Evolutionary conservation across 2,113 vertebrate genomes (phyloP), one percentile per base, ranked within the genome.

Genomic region (Actinemys pallida): DNA sequence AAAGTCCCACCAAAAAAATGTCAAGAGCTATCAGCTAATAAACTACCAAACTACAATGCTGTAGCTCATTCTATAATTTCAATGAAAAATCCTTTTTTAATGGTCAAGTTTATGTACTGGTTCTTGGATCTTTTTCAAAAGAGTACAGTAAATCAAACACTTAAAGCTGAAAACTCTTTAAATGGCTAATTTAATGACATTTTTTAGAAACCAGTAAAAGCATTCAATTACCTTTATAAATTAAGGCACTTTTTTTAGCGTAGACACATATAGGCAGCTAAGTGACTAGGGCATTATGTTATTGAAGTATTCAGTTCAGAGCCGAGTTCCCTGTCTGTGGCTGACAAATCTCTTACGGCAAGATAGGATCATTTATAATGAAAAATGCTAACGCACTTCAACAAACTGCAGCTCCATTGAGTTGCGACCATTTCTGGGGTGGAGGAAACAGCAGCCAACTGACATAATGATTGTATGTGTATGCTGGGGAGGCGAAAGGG

Each of bases 71-170:
- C 59, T 86, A 90, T 95, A 86, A 97, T 98, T 98, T 97, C 92
- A 94, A 93, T 97, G 96, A 97, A 98, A 98, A 97, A 96, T 97
- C 93, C 93, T 83, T 93, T 96, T 98, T 97, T 98, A 98, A 96
- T 96, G 87, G 91, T 91, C 88, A 93, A 93, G 90, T 95, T 98
- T 96, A 98, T 97, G 93, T 94, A 96, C 95, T 96, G 80, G 90
- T 97, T 92, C 97, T 97, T 98, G 97, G 97, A 98, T 97, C 96
- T 96, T 93, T 97, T 98, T 98, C 97, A 97, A 96, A 93, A 89
- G 12, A 84, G 89, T 81, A 81, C 89, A 92, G 83, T 95, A 90
- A 97, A 97, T 98, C 87, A 95, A 88, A 69, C 42, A 59, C 79
- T 53, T 20, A 39, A 96, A 95, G 86, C 90, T 62, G 86, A 84